Evolutionary conservation across 2,888 invertebrate genomes (phyloP), one percentile per base, ranked within the genome.

Genomic region (Agrilus biguttatus): DNA sequence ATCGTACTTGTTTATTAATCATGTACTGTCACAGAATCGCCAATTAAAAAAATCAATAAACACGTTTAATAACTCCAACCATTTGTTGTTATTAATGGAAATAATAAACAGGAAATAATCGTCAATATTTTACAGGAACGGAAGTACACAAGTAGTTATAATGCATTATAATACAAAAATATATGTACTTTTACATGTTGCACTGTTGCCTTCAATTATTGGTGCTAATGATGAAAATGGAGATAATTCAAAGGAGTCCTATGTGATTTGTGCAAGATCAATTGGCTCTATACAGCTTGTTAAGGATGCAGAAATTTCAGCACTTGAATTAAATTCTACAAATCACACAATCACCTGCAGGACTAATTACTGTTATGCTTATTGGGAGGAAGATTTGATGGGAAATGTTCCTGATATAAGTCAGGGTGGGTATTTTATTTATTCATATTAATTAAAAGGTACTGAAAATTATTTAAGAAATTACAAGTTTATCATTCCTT

Each of bases 351-450:
- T 45, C n/a, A 44, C 42, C 38, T 48, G 48, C 28, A 41, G 44
- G 13, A 48, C 45, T 2, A 48, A 45, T 28, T 62, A 66, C 51
- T 87, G 86, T 57, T 86, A 78, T 58, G 77, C 84, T 0, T 65
- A 83, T 1, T 85, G 82, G 82, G 70, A 73, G 51, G 74, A 77
- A 50, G 75, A 79, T 52, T 63, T 65, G 8, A 74, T 80, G 53
- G 72, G 74, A 49, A 76, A 74, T 41, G 66, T 66, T 41, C 63
- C 63, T 49, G 72, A 84, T 38, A 69, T 83, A 43, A 75, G 77
- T 41, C 83, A 87, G 75, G 85, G 85, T 83, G 62, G 56, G 55
- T 49, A 37, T 12, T 28, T 28, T 28, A 21, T 6, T 6, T 21
- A 6, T 21, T 10, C 10, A n/a, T n/a, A n/a, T 28, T 10, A 28